phyloP scores from a whole-genome alignment of 2,113 vertebrate genomes.

The Antigone vipio region DNA sequence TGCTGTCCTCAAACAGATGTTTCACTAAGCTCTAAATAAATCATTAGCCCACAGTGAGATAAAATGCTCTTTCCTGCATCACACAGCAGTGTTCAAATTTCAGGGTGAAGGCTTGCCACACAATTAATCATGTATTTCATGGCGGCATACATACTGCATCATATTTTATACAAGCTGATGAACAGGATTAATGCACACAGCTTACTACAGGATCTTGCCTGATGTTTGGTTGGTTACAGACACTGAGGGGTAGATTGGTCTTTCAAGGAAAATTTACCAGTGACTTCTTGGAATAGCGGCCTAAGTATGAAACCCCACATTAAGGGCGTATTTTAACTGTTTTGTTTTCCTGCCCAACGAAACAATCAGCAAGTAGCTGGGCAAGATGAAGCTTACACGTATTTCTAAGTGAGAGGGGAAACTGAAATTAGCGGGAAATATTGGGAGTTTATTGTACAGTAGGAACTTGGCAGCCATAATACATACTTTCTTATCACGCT shows the following conservation, averaged over 20 bases:
- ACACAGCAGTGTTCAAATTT: neutral
- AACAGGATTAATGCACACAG: neutral
- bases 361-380: neutral
- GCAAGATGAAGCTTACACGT: neutral
- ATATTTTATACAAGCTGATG: neutral
- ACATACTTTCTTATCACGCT: neutral
- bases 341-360: neutral
- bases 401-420: neutral
- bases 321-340: neutral
- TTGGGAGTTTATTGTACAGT: neutral
- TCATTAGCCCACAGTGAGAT: neutral
- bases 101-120: neutral
- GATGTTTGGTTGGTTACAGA: neutral
- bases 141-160: neutral
- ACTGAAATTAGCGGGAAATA: neutral
- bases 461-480: neutral
- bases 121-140: neutral
- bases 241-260: neutral
- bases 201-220: neutral
- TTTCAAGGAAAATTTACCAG: neutral
- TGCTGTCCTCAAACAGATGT: neutral
- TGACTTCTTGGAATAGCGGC: neutral
- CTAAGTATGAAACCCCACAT: neutral
- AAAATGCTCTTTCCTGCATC: neutral
- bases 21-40: conserved; percentile 10